Evolutionary conservation across 2,888 invertebrate genomes (phyloP), one percentile per base, ranked within the genome.

Genomic region (Parochlus steinenii): DNA sequence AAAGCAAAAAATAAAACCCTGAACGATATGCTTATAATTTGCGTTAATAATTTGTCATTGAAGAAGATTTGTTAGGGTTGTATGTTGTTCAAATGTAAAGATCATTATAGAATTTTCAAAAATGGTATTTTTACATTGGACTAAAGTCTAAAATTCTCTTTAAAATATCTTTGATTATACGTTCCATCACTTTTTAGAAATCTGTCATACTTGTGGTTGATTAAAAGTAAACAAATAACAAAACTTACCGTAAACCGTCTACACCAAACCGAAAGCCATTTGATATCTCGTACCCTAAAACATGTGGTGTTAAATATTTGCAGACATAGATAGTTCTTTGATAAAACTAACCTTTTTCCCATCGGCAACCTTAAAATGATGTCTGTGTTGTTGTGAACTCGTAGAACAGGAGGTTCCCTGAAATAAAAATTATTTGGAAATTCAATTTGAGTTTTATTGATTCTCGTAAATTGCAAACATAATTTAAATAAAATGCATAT

Each of bases 261-360:
- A 61, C 87, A 87, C 89, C 89, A 90, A 30, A 92, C 83, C 43
- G 86, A 81, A 46, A 90, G 67, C 85, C 86, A 90, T 61, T 76
- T 74, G 61, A 89, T 80, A 61, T 90, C 87, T 48, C 76, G 67
- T 54, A 90, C 71, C 57, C n/a, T n/a, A n/a, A n/a, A n/a, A n/a
- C n/a, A n/a, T n/a, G n/a, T n/a, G n/a, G n/a, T n/a, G n/a, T n/a
- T n/a, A n/a, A n/a, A n/a, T n/a, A n/a, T n/a, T n/a, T n/a, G n/a
- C n/a, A n/a, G n/a, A n/a, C n/a, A n/a, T n/a, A n/a, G n/a, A 6
- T n/a, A n/a, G n/a, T n/a, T n/a, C n/a, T n/a, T n/a, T n/a, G n/a
- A n/a, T n/a, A n/a, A n/a, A n/a, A n/a, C n/a, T n/a, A n/a, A n/a
- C n/a, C 81, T 71, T 61, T 80, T 80, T 41, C 82, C 83, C 46